These are phyloP conservation scores for Seira musarum DNA, from an alignment of 2,888 invertebrate species.

Conservation along the genomic window DNA sequence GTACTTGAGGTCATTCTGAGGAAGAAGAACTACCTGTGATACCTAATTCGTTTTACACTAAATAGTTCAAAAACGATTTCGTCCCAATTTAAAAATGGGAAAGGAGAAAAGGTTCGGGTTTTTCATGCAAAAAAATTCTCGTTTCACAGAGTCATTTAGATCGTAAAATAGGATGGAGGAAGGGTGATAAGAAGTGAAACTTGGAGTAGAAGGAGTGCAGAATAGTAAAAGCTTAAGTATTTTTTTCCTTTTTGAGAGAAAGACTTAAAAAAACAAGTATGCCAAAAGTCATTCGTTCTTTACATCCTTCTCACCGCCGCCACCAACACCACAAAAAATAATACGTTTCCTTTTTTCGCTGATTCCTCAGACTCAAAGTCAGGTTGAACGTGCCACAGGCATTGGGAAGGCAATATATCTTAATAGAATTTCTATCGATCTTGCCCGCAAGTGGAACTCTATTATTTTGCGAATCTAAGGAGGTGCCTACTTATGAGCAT, in stretches of 20 bases:
- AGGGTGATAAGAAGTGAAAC: conserved; percentile 45
- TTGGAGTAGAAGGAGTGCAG: not conserved
- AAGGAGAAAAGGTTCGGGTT: not conserved
- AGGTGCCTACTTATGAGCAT: conserved; percentile 2
- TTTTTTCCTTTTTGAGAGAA: not conserved
- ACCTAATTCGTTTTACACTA: not conserved
- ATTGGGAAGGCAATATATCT: conserved; percentile 52
- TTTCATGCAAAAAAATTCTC: not conserved
- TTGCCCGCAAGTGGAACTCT: conserved; percentile 50
- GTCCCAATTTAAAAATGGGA: not conserved
- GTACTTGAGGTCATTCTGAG: not conserved
- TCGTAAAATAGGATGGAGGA: conserved; percentile 38
- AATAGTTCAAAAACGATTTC: conserved; percentile 7
- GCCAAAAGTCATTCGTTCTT: conserved; percentile 24
- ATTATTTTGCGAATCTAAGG: conserved; percentile 30
- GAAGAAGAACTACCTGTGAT: not conserved
- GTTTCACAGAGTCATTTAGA: conserved; percentile 43
- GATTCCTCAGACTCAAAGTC: conserved; percentile 19
- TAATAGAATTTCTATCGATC: conserved; percentile 61
- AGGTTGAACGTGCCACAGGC: conserved; percentile 46
- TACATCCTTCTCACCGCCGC: conserved; percentile 11
- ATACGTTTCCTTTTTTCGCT: conserved; percentile 9
- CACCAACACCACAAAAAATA: conserved; percentile 16
- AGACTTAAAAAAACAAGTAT: conserved; percentile 12
- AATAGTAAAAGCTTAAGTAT: not conserved